Evolutionary conservation across 2,888 invertebrate genomes (phyloP).

Genomic region (Idaea biselata): DNA sequence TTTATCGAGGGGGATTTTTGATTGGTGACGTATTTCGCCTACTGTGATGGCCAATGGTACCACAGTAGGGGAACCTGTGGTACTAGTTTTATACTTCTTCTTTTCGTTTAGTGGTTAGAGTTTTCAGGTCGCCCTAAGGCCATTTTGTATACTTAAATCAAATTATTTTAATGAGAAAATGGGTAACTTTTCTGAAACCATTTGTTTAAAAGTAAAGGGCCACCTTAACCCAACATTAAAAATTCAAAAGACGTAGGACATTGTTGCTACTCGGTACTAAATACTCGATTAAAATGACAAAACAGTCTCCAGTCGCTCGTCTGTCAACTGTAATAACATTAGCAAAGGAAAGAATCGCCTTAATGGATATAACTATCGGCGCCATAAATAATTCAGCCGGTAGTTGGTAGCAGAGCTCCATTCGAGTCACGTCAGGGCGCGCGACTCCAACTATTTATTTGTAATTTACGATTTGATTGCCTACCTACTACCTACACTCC

Average conservation of each 20-base stretch:
- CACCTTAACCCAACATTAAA: background rate
- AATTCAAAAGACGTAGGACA: background rate
- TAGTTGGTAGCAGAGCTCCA: background rate
- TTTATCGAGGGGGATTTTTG: no score
- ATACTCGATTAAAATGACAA: background rate
- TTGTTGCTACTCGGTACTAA: background rate
- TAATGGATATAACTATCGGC: conserved; percentile 1
- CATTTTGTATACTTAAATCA: no score
- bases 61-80: no score
- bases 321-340: background rate
- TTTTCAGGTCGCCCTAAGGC: no score
- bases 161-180: no score
- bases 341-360: background rate
- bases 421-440: conserved; percentile 1
- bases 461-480: background rate
- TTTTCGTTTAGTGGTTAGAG: no score
- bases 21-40: no score
- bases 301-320: background rate
- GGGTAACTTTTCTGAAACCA: no score
- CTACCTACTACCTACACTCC: background rate
- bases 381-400: background rate
- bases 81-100: no score
- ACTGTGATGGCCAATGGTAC: no score
- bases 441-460: background rate
- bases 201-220: no score